phyloP scores from a whole-genome alignment of 2,888 invertebrate species.

The Agonopterix arenella region DNA sequence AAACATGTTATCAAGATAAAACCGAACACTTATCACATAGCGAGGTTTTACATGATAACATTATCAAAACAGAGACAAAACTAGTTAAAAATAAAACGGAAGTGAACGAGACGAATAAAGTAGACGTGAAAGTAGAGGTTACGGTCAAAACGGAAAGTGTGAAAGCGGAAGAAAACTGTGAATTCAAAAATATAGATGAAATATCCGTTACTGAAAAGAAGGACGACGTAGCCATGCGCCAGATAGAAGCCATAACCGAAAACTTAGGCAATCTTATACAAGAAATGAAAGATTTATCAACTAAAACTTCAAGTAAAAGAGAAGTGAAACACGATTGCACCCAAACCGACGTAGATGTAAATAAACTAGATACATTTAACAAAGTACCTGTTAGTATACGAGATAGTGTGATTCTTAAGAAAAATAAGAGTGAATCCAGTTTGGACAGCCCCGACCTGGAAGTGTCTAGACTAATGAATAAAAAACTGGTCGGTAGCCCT shows the following conservation, averaged over 20 bases:
- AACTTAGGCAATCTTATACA: slow-evolving; percentile 60
- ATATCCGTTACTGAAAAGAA: slow-evolving; percentile 22
- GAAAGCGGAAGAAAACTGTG: slow-evolving; percentile 17
- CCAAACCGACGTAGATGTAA: slow-evolving; percentile 25
- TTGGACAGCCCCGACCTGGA: slow-evolving; percentile 72
- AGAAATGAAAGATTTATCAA: slow-evolving; percentile 53
- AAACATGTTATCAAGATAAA: slow-evolving; percentile 31
- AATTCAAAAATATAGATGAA: slow-evolving; percentile 30
- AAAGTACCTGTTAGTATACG: slow-evolving; percentile 53
- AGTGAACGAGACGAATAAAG: slow-evolving; percentile 30
- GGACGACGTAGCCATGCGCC: slow-evolving; percentile 41
- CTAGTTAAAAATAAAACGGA: slow-evolving; percentile 38
- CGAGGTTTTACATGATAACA: slow-evolving; percentile 31
- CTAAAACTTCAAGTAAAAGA: slow-evolving; percentile 25
- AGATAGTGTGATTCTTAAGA: slow-evolving; percentile 64
- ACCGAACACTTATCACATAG: slow-evolving; percentile 36
- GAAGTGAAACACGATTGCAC: slow-evolving; percentile 29
- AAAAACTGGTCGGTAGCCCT: slow-evolving; percentile 46
- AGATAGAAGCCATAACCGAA: slow-evolving; percentile 57
- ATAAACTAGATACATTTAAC: slow-evolving; percentile 30
- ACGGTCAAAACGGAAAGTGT: slow-evolving; percentile 31
- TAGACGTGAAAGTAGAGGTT: slow-evolving; percentile 37
- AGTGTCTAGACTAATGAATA: slow-evolving; percentile 68
- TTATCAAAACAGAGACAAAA: slow-evolving; percentile 40
- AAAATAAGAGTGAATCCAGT: slow-evolving; percentile 71